Percentiles rank a stretch among this genome's conserved stretches.
phyloP scores from a whole-genome alignment of 2,113 vertebrate genomes.

The Gobius niger region DNA sequence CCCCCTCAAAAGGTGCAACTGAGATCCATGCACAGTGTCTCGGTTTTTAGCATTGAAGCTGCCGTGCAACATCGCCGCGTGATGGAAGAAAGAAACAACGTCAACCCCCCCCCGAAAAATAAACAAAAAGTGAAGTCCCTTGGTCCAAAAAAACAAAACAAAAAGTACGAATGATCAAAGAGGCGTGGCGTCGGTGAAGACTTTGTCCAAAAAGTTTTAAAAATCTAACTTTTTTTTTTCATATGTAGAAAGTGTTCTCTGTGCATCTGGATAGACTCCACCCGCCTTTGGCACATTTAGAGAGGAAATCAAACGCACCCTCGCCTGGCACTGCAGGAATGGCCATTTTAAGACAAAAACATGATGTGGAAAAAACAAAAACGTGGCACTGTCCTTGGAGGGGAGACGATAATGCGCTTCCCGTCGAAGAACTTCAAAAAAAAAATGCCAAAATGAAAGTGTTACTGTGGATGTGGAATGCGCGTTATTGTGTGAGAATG shows the following conservation, averaged over 20 bases:
- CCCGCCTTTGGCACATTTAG: constrained; percentile 60
- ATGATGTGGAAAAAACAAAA: constrained; percentile 5
- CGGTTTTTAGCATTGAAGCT: constrained; percentile 35
- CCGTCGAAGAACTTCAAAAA: neutral
- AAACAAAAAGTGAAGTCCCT: neutral
- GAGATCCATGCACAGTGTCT: constrained; percentile 50
- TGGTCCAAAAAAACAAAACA: constrained; percentile 9
- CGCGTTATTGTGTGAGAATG: constrained; percentile 20
- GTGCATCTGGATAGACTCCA: constrained; percentile 24
- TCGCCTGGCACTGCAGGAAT: constrained; percentile 59
- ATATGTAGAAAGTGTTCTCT: constrained; percentile 18
- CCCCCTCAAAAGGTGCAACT: constrained; percentile 16
- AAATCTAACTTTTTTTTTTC: constrained; percentile 2
- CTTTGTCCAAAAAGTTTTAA: constrained; percentile 11
- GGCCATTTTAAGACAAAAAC: constrained; percentile 35
- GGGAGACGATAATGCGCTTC: neutral
- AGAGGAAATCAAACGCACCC: constrained; percentile 32
- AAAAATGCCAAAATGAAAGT: neutral
- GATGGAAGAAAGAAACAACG: constrained; percentile 23
- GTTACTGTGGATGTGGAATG: constrained; percentile 32
- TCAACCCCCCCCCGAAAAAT: neutral
- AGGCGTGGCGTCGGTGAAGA: neutral
- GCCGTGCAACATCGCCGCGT: constrained; percentile 40
- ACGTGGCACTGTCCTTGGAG: constrained; percentile 8
- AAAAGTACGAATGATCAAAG: neutral